A percentile compares a stretch with the other conserved stretches of the same genome.
phyloP scores from a whole-genome alignment of 2,797 vertebrate genomes.

The Hyperoplus lanceolatus region DNA sequence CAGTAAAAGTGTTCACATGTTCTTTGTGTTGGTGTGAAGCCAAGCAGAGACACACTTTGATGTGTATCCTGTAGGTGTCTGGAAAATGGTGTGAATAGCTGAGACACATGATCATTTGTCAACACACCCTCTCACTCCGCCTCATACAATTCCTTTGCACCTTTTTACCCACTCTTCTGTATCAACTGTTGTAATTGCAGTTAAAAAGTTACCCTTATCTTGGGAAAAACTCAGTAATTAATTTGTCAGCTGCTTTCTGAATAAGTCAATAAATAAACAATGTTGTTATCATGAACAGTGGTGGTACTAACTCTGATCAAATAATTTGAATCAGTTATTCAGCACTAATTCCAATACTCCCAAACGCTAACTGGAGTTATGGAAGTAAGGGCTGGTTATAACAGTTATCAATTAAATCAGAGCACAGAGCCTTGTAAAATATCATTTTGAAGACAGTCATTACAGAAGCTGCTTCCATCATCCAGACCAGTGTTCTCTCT shows the following conservation, averaged over 20 bases:
- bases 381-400: not conserved
- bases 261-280: not conserved
- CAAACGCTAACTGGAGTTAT: not conserved
- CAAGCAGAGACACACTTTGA: not conserved
- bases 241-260: not conserved
- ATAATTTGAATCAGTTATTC: not conserved
- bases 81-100: conserved; percentile 21
- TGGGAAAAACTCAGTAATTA: not conserved
- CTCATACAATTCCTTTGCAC: not conserved
- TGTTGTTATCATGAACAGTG: not conserved
- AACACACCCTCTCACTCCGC: not conserved
- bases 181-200: not conserved
- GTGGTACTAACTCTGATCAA: not conserved
- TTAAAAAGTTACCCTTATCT: not conserved
- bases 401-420: not conserved
- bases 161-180: not conserved
- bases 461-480: conserved; percentile 6
- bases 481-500: not conserved
- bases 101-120: not conserved
- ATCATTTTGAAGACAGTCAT: not conserved
- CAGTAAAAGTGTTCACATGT: not conserved
- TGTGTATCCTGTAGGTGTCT: conserved; percentile 13
- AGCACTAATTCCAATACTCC: not conserved
- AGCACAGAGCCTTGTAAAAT: not conserved
- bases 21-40: not conserved